Evolutionary conservation across 2,888 invertebrate genomes (phyloP).

Genomic region (Lysandra bellargus): DNA sequence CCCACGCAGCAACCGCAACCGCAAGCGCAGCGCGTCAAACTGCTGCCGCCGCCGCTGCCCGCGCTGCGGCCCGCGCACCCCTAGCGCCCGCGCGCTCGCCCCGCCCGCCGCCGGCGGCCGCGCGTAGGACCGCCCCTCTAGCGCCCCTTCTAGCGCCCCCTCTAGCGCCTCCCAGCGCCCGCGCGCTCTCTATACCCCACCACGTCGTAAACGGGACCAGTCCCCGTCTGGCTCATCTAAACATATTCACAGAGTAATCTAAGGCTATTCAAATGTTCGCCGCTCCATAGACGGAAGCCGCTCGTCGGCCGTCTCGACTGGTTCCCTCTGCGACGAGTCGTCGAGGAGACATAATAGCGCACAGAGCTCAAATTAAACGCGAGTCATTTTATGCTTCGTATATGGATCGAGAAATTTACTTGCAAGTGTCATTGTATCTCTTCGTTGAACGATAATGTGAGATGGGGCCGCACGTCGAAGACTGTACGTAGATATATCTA

Average conservation of each 20-base stretch:
- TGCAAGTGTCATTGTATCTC: slow-evolving; percentile 51
- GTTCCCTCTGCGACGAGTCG: slow-evolving; percentile 38
- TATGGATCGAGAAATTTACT: slow-evolving; percentile 32
- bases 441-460: slow-evolving; percentile 54
- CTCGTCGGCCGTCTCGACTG: slow-evolving; percentile 29
- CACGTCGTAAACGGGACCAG: slow-evolving; percentile 22
- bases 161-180: slow-evolving; percentile 24
- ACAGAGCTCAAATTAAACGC: slow-evolving; percentile 35
- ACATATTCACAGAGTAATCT: background rate
- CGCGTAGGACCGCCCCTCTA: slow-evolving; percentile 15
- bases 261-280: background rate
- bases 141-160: slow-evolving; percentile 16
- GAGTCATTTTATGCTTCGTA: slow-evolving; percentile 19
- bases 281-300: background rate
- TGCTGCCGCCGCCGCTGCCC: slow-evolving; percentile 61
- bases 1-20: slow-evolving; percentile 51
- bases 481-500: slow-evolving; percentile 77
- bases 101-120: slow-evolving; percentile 34
- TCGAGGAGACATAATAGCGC: slow-evolving; percentile 36
- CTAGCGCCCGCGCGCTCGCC: slow-evolving; percentile 36
- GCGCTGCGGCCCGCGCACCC: slow-evolving; percentile 55
- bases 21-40: slow-evolving; percentile 83
- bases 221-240: slow-evolving; percentile 19
- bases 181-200: slow-evolving; percentile 29
- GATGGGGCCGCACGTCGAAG: slow-evolving; percentile 70